Conservation (phyloP, 2,797 vertebrate species). For the Labeo calbasu region DNA sequence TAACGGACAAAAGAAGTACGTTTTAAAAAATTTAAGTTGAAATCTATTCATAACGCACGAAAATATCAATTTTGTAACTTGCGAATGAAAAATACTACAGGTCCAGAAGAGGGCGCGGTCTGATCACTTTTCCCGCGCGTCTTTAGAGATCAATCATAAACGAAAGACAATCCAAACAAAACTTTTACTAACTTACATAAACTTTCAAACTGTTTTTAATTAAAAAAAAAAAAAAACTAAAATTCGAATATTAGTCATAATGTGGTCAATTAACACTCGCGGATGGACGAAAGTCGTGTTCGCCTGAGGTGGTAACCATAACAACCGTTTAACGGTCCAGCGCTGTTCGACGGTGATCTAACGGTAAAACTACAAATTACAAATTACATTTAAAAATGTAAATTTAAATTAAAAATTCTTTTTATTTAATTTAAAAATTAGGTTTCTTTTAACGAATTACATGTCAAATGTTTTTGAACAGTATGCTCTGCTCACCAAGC, state of each 20-base stretch:
- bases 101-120: constrained; percentile 39
- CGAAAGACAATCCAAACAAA: not conserved
- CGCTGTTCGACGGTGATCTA: no score
- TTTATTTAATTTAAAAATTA: no score
- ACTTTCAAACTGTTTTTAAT: not conserved
- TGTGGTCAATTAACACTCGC: not conserved
- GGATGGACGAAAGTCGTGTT: no score
- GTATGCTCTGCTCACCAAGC: no score
- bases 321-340: not conserved
- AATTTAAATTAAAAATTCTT: no score
- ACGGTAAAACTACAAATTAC: not conserved
- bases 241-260: not conserved
- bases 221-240: not conserved
- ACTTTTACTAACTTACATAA: not conserved
- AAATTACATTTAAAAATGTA: no score
- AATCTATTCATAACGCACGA: not conserved
- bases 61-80: not conserved
- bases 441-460: no score
- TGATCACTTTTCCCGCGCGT: not conserved
- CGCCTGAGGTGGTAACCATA: not conserved
- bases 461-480: no score
- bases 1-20: not conserved
- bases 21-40: not conserved
- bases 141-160: not conserved
- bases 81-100: not conserved